phyloP scores from a whole-genome alignment of 2,888 invertebrate species.

The Coronaproctus castanopsis region DNA sequence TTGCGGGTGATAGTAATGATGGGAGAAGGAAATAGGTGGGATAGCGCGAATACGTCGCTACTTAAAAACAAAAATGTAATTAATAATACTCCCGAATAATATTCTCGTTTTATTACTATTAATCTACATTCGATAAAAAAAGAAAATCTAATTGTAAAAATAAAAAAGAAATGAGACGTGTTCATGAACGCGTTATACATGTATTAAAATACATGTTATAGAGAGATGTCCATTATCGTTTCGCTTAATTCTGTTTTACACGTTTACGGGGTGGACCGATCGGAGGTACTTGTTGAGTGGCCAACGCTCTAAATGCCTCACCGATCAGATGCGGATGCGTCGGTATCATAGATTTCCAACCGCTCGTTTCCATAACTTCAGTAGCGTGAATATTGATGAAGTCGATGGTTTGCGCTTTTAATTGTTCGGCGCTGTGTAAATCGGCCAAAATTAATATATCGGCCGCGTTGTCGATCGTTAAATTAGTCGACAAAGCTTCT shows the following conservation, averaged over 20 bases:
- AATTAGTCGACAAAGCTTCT: slow-evolving; percentile 80
- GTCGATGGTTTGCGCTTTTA: slow-evolving; percentile 96
- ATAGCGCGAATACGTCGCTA: too few species aligned
- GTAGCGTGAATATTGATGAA: slow-evolving; percentile 97
- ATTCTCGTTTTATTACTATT: too few species aligned
- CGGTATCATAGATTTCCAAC: slow-evolving; percentile 94
- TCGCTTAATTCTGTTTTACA: neutral
- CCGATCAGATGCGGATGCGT: slow-evolving; percentile 96
- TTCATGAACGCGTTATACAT: too few species aligned
- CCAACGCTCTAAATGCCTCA: slow-evolving; percentile 94
- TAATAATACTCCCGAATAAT: too few species aligned
- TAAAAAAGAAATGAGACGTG: too few species aligned
- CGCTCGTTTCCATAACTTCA: slow-evolving; percentile 93
- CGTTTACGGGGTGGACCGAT: slow-evolving; percentile 37
- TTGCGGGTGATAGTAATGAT: too few species aligned
- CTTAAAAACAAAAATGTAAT: too few species aligned
- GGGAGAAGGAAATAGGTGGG: too few species aligned
- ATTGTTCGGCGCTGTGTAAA: slow-evolving; percentile 91
- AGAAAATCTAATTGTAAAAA: too few species aligned
- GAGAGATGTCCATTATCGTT: too few species aligned
- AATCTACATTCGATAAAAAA: too few species aligned
- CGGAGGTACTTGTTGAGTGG: slow-evolving; percentile 96
- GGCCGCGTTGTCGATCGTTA: slow-evolving; percentile 89
- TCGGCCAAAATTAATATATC: slow-evolving; percentile 92
- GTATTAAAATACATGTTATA: too few species aligned